Percentiles rank a stretch among this genome's conserved stretches.
These are phyloP conservation scores for Fragariocoptes setiger DNA, from an alignment of 1,140 invertebrate genomes.

Conservation along the genomic window DNA sequence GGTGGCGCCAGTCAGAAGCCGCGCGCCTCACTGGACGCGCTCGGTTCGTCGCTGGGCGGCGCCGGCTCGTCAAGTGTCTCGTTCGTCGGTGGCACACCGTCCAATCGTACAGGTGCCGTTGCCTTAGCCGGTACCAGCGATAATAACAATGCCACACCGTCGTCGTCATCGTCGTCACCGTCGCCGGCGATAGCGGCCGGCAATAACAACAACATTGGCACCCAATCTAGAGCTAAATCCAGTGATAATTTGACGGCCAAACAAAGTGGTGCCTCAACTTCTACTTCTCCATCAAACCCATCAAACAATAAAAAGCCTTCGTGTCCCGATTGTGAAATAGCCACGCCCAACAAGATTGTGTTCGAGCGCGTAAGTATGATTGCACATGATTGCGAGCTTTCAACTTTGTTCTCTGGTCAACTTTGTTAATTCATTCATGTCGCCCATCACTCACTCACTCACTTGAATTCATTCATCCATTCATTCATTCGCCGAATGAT, in stretches of 20 bases:
- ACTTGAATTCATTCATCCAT: too few relatives aligned
- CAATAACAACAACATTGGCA: neutral
- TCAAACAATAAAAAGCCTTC: neutral
- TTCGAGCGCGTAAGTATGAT: neutral
- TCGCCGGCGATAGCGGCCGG: neutral
- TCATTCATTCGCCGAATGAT: too few relatives aligned
- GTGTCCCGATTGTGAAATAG: neutral
- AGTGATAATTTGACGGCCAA: neutral
- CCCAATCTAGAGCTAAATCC: neutral
- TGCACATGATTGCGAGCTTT: neutral
- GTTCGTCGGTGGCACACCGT: neutral
- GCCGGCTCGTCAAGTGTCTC: neutral
- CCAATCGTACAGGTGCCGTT: slow-evolving; percentile 2
- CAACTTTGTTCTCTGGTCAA: slow-evolving; percentile 1
- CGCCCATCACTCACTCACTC: neutral
- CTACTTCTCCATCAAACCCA: neutral
- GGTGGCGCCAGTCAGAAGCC: too few relatives aligned
- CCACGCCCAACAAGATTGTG: neutral
- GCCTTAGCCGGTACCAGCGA: neutral
- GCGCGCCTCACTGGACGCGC: neutral
- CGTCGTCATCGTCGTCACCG: neutral
- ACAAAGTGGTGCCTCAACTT: neutral
- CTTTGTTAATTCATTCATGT: neutral
- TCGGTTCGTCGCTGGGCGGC: neutral
- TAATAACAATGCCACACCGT: neutral